Evolutionary conservation across 2,797 vertebrate species (phyloP).

Genomic region (Meda fulgida): DNA sequence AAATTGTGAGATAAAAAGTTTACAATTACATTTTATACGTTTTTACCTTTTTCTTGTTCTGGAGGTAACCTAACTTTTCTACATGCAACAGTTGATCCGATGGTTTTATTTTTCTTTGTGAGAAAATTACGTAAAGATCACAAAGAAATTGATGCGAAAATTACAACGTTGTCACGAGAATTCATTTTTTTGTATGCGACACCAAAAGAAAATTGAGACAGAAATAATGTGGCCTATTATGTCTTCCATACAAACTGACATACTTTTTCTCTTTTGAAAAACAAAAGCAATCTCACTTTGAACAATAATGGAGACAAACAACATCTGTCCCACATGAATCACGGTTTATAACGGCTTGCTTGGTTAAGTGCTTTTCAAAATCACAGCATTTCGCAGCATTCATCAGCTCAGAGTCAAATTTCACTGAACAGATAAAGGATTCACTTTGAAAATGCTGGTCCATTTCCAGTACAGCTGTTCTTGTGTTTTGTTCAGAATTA

Average conservation of each 20-base stretch:
- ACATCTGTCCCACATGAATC: constrained; percentile 35
- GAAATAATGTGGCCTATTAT: background rate
- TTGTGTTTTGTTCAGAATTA: constrained; percentile 30
- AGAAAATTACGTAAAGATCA: background rate
- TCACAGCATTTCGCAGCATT: constrained; percentile 27
- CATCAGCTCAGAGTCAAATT: constrained; percentile 28
- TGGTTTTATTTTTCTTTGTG: background rate
- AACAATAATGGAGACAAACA: constrained; percentile 43
- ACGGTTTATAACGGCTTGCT: background rate
- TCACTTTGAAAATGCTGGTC: constrained; percentile 42
- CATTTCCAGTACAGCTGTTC: constrained; percentile 40
- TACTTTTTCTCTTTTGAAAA: background rate
- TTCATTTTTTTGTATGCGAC: background rate
- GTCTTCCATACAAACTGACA: background rate
- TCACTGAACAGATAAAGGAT: constrained; percentile 32
- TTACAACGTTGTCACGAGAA: background rate
- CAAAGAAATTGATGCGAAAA: background rate
- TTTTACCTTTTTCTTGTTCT: background rate
- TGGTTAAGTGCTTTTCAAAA: constrained; percentile 32
- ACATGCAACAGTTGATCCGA: background rate
- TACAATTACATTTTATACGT: background rate
- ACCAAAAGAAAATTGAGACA: no score
- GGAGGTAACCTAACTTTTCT: background rate
- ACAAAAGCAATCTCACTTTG: background rate
- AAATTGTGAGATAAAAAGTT: background rate